Conservation (phyloP, 2,888 invertebrate genomes). For the Drosophila multiciliata region DNA sequence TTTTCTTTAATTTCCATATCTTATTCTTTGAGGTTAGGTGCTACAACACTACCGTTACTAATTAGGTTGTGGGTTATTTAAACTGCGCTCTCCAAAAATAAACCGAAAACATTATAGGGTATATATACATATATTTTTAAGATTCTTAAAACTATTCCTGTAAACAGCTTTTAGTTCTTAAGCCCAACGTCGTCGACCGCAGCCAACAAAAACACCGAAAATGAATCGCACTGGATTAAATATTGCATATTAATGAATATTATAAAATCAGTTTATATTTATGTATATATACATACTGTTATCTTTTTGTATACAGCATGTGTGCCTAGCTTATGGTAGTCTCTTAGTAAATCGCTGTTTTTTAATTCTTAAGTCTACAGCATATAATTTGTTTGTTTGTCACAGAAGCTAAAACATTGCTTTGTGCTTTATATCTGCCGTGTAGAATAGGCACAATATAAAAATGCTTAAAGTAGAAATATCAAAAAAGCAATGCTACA, state of each 20-base stretch:
- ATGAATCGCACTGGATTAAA: slow-evolving; percentile 19
- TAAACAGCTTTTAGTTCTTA: slow-evolving; percentile 65
- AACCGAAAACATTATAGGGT: slow-evolving; percentile 37
- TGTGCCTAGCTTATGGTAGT: slow-evolving; percentile 66
- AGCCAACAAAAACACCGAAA: slow-evolving; percentile 35
- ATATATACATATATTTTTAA: slow-evolving; percentile 38
- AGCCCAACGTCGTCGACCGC: slow-evolving; percentile 66
- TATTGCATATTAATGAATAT: slow-evolving; percentile 44
- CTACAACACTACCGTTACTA: slow-evolving; percentile 62
- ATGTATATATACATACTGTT: slow-evolving; percentile 43
- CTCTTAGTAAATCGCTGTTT: slow-evolving; percentile 62
- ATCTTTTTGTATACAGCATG: slow-evolving; percentile 50
- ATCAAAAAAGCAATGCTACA: not conserved
- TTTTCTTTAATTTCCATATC: slow-evolving; percentile 34
- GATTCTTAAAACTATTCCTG: slow-evolving; percentile 41
- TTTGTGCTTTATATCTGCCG: slow-evolving; percentile 33
- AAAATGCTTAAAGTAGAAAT: not conserved
- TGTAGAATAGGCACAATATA: slow-evolving; percentile 9
- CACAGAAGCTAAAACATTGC: slow-evolving; percentile 63
- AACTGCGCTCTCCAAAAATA: slow-evolving; percentile 71
- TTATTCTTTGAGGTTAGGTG: slow-evolving; percentile 65
- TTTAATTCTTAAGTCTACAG: slow-evolving; percentile 37
- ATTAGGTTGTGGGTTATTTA: slow-evolving; percentile 73
- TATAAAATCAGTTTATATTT: slow-evolving; percentile 35
- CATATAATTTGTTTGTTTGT: slow-evolving; percentile 36